Evolutionary conservation across 1,140 invertebrate genomes (phyloP).

Genomic region (Cydia splendana): DNA sequence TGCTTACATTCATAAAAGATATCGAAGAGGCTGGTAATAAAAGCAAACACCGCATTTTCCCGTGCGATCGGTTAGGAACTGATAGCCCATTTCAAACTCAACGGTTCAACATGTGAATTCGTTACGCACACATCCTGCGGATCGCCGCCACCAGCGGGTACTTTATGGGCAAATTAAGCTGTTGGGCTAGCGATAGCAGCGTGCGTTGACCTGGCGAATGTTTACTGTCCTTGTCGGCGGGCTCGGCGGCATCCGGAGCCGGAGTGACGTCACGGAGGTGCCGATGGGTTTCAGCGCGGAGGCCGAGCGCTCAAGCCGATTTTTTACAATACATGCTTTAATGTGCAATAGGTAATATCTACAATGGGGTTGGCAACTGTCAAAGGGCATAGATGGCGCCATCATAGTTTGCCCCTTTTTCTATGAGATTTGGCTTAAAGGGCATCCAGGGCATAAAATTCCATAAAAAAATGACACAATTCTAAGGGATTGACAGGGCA

Average conservation of each 20-base stretch:
- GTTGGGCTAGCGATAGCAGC: constrained; percentile 65
- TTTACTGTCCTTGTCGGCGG: constrained; percentile 74
- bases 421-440: no score
- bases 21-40: background rate
- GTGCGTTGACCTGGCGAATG: constrained; percentile 74
- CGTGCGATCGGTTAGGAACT: background rate
- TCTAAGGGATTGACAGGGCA: no score
- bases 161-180: constrained; percentile 65
- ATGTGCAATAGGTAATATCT: no score
- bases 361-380: no score
- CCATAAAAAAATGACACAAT: no score
- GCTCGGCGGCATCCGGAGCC: constrained; percentile 53
- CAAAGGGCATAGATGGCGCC: no score
- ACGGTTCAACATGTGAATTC: constrained; percentile 2
- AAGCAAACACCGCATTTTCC: constrained; percentile 14
- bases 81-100: constrained; percentile 2
- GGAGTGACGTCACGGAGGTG: constrained; percentile 74
- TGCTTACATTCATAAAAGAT: constrained; percentile 9
- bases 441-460: no score
- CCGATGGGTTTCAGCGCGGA: constrained; percentile 69
- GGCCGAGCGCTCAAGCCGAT: constrained; percentile 30
- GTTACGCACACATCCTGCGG: constrained; percentile 15
- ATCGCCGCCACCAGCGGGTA: constrained; percentile 50
- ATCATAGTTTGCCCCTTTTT: no score
- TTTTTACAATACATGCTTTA: no score